A percentile compares a stretch with the other conserved stretches of the same genome.
Evolutionary conservation across 2,113 vertebrate species (phyloP).

Genomic region (Cairina moschata): DNA sequence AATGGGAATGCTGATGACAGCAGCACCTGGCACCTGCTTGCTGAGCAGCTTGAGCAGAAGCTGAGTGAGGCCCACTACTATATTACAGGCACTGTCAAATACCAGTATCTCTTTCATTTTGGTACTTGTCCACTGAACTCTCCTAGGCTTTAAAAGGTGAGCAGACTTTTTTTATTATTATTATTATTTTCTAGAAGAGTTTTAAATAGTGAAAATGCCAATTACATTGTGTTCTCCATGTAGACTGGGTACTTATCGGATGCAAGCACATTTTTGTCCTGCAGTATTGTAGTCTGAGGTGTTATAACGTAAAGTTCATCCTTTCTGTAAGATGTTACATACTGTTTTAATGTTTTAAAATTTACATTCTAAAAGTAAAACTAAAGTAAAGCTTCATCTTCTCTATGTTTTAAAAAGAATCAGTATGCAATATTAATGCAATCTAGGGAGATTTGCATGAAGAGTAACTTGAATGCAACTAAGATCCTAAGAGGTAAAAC

Average conservation of each 20-base stretch:
- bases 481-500: neutral
- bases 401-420: neutral
- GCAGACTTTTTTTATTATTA: neutral
- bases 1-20: fast-evolving
- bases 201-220: neutral
- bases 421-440: neutral
- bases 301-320: neutral
- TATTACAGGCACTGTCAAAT: neutral
- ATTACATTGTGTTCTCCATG: neutral
- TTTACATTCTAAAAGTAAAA: neutral
- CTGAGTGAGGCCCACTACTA: neutral
- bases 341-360: neutral
- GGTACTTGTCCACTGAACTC: neutral
- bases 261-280: neutral
- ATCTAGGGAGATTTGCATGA: neutral
- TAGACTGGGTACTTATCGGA: neutral
- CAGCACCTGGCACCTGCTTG: neutral
- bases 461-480: neutral
- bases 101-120: neutral
- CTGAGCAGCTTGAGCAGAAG: neutral
- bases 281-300: neutral
- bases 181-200: neutral
- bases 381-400: neutral
- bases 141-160: neutral
- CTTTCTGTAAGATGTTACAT: neutral